Evolutionary conservation across 2,113 vertebrate species (phyloP), one percentile per base, ranked within the genome.

Genomic region (Caranx melampygus): DNA sequence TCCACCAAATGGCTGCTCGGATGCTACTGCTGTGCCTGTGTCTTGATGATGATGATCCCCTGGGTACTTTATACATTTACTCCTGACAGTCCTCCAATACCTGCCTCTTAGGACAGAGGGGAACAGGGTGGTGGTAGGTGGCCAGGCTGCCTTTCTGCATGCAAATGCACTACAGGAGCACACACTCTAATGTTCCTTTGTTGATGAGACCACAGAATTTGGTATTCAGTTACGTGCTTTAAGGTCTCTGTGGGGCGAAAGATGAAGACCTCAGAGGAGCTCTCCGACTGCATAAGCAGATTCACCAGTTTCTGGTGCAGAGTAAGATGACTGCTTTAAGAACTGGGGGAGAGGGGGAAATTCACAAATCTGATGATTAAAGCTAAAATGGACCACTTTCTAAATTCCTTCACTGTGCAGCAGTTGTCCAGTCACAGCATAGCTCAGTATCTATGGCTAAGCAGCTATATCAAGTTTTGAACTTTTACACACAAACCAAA

Each of bases 161-260:
- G 37, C 33, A 84, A 37, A 82, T 44, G 20, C 13, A 2, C 0
- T 21, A 5, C 13, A 1, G 18, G 11, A 45, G 52, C 40, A 49
- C 20, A 26, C 21, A 21, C 45, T 13, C 31, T n/a, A 64, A 51
- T 34, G 51, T 18, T 34, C 14, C 68, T 58, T 16, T 42, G 65
- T 64, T 59, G 73, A 83, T 62, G 51, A 74, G 69, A 64, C 26
- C 40, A 62, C 37, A 58, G 26, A 26, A 75, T 87, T 86, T 52
- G 49, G 64, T 45, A 70, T 83, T 72, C 77, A 68, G 31, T 67
- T 31, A 49, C 45, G 66, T 35, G 47, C 51, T 83, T n/a, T n/a
- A 21, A 61, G 31, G 61, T 84, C 77, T 82, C 65, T 63, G 37
- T 40, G 42, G 76, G 70, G 57, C 7, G 2, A 54, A 45, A 49